Evolutionary conservation across 37 sponge, comb jelly and placozoan genomes (phyloP), one percentile per base, ranked within the genome.

Genomic region (Cladorhizidae sp.): DNA sequence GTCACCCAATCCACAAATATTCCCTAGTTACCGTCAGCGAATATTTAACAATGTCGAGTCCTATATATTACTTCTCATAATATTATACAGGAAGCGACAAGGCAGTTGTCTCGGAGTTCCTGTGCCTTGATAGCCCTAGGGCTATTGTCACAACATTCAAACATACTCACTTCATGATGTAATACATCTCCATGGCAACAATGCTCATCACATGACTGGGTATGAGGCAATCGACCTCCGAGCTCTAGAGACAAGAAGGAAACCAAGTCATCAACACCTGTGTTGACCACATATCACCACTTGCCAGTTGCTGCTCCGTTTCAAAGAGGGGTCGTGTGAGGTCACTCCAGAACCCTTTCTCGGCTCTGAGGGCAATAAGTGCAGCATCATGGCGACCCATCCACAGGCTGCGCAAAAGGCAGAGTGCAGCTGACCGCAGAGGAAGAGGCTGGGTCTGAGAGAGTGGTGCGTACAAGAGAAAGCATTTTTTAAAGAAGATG

Each of bases 161-260:
- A n/a, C n/a, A n/a, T n/a, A 21, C 76, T 65, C 40, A 83, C 84
- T 58, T 70, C 26, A 76, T 31, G 15, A 65, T 55, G 57, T 83
- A 79, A 65, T 83, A 88, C 32, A 37, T 72, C 64, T 88, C 89
- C 89, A 88, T 64, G 57, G 89, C 73, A 72, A 88, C 76, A 41
- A 83, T 88, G 32, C 73, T 50, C 72, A 88, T 83, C 43, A 88
- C 73, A 36, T 88, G 77, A 69, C 76, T 59, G 55, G 74, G 63
- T 0, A 64, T 64, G 36, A 33, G 58, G 23, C 62, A 52, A 45
- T 84, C 67, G 33, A 65, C 36, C 26, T 65, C 67, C 12, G 51
- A 58, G 28, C 35, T 2, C 72, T 72, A 73, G 73, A 71, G 2
- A 40, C 25, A 80, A 20, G 1, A 45, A 31, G 37, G 74, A 6